Evolutionary conservation across 92 coral and sea anemone species (phyloP).

Genomic region (Umimayanthus kanabou): DNA sequence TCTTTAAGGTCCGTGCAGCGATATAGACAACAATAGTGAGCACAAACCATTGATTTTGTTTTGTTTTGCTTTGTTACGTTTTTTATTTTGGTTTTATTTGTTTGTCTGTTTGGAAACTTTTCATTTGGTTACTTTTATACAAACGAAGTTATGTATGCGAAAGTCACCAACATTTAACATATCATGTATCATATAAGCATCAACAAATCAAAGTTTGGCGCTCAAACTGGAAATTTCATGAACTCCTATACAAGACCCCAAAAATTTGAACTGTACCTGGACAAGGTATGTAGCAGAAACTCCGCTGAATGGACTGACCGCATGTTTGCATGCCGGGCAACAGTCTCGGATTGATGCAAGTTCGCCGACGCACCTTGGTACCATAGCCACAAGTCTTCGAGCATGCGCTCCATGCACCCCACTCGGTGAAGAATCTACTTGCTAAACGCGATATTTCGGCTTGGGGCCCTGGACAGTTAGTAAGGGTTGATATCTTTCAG

Average conservation of each 20-base stretch:
- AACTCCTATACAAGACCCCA: neutral
- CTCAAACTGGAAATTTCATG: neutral
- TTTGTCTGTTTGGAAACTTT: too few relatives aligned
- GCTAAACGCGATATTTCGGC: constrained; percentile 43
- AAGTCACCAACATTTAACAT: too few relatives aligned
- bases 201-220: neutral
- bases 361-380: constrained; percentile 63
- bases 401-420: constrained; percentile 84
- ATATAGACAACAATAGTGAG: too few relatives aligned
- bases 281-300: constrained; percentile 16
- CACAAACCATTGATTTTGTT: too few relatives aligned
- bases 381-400: constrained; percentile 80
- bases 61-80: too few relatives aligned
- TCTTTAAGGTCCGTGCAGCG: too few relatives aligned
- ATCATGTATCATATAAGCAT: too few relatives aligned
- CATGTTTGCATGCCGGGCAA: constrained; percentile 47
- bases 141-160: too few relatives aligned
- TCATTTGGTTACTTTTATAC: too few relatives aligned
- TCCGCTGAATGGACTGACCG: constrained; percentile 20
- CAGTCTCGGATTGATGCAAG: constrained; percentile 67
- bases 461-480: constrained; percentile 2
- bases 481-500: neutral
- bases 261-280: constrained; percentile 2
- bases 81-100: too few relatives aligned
- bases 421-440: constrained; percentile 55